Evolutionary conservation across 2,888 invertebrate species (phyloP).

Genomic region (Pinctada fucata): DNA sequence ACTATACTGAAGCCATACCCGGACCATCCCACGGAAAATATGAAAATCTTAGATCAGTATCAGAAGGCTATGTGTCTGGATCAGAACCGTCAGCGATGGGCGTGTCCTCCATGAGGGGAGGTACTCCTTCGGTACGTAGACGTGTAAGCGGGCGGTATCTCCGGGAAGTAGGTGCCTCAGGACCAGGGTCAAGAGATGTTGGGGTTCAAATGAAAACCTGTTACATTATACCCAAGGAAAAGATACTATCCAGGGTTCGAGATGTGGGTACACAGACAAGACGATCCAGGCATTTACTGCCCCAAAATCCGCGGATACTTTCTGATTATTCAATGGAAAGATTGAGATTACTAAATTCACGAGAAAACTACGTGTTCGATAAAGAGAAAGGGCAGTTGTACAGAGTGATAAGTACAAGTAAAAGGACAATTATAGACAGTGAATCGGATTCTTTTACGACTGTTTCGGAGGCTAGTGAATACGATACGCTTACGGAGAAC

Average conservation of each 20-base stretch:
- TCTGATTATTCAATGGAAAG: constrained; percentile 2
- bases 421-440: neutral
- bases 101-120: neutral
- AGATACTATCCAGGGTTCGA: constrained; percentile 4
- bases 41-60: neutral
- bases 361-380: neutral
- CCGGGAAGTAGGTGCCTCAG: neutral
- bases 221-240: neutral
- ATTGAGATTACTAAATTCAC: neutral
- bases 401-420: neutral
- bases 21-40: neutral
- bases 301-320: constrained; percentile 13
- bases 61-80: neutral
- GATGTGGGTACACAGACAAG: constrained; percentile 20
- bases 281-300: neutral
- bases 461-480: neutral
- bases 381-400: neutral
- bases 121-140: neutral
- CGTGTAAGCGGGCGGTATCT: neutral
- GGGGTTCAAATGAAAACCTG: constrained; percentile 16
- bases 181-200: constrained; percentile 17
- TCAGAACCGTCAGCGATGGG: neutral
- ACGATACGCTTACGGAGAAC: neutral
- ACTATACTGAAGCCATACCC: neutral
- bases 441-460: neutral